Evolutionary conservation across 1,140 invertebrate species (phyloP).

Genomic region (Agrilus planipennis): DNA sequence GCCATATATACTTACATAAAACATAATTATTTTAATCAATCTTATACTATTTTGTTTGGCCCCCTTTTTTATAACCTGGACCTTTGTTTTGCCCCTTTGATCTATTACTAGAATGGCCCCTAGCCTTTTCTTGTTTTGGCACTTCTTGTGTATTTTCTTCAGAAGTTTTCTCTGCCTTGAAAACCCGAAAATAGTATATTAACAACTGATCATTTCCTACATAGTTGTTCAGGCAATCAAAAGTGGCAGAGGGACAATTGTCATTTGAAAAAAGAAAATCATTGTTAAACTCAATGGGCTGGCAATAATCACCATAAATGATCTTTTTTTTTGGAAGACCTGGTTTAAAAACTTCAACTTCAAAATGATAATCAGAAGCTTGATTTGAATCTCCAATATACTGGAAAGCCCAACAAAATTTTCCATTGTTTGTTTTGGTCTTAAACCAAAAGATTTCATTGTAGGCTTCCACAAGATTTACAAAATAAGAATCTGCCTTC

Average conservation of each 20-base stretch:
- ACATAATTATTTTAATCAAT: too few species aligned
- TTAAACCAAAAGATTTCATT: constrained; percentile 16
- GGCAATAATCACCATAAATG: constrained; percentile 12
- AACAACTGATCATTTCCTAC: background rate
- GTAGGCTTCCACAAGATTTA: constrained; percentile 12
- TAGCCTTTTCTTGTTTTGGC: too few species aligned
- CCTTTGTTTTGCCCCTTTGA: too few species aligned
- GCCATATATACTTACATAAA: too few species aligned
- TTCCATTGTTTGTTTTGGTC: constrained; percentile 9
- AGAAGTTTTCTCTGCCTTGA: too few species aligned
- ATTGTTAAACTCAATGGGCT: constrained; percentile 10
- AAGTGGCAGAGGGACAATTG: background rate
- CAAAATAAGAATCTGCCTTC: constrained; percentile 10
- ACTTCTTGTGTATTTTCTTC: too few species aligned
- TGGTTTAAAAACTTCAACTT: constrained; percentile 14
- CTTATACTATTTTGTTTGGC: too few species aligned
- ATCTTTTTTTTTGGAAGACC: constrained; percentile 6
- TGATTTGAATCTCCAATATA: constrained; percentile 7
- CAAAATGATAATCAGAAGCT: constrained; percentile 10
- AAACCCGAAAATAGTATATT: background rate
- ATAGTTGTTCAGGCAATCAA: background rate
- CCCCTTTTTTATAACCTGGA: too few species aligned
- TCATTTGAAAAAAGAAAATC: constrained; percentile 9
- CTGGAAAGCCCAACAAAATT: constrained; percentile 13
- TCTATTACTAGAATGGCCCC: too few species aligned